Base-by-base conservation (phyloP, 2,113 vertebrate genomes). In the Myotis yumanensis region DNA sequence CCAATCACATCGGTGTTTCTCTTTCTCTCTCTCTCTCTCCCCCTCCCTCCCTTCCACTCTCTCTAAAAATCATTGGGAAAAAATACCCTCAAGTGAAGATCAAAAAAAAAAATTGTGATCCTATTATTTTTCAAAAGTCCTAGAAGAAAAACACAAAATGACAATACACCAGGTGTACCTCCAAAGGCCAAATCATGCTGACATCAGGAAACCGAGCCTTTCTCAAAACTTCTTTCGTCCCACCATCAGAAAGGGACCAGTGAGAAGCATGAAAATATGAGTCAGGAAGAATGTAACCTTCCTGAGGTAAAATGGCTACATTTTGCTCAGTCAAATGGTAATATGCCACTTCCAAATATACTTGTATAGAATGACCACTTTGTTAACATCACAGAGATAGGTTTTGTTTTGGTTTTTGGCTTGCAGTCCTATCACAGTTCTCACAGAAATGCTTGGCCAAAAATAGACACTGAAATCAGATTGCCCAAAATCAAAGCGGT, bases 261-360 rank as follows among this genome's bases (percentile, higher is more conserved):
- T 59, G 81, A 87, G 43, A 43, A 51, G 32, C 30, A 43, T 11
- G 3, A 92, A 43, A 28, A 59, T 35, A 28, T 30, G 43, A 90
- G 18, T 54, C 32, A 83, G 54, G 32, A 94, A 82, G 46, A 68
- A 77, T 11, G 2, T 46, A 68, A 72, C 64, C 57, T 85, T 91
- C 18, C 66, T 90, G 30, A 52, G 40, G 25, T 52, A 68, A 95
- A 89, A 69, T 6, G 68, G 15, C 66, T 68, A 30, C 20, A 28
- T 84, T 90, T 90, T 92, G 35, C 77, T 66, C 62, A 59, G 20
- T 8, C 57, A 89, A 93, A 85, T 62, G 30, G 48, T 66, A 84
- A 57, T 4, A 11, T 59, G 51, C 11, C 46, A 43, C 75, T 86
- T 92, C 62, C 48, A 86, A 86, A 69, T 69, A 68, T 5, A 54